Percentiles rank a stretch among this genome's conserved stretches.
Evolutionary conservation across 2,797 vertebrate genomes (phyloP).

Genomic region (Todus mexicanus): DNA sequence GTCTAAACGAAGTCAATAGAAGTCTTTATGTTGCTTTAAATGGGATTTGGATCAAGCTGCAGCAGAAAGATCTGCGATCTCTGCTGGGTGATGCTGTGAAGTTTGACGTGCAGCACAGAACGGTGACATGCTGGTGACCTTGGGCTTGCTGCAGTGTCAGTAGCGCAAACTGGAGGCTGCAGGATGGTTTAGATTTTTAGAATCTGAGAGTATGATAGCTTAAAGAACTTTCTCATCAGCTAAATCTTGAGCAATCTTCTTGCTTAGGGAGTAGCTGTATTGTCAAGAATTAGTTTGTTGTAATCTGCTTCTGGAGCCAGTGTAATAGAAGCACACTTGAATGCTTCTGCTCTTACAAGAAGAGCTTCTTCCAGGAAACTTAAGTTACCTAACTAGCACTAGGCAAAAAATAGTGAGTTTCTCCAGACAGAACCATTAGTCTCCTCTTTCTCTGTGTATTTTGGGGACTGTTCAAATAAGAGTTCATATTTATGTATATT

Average conservation of each 20-base stretch:
- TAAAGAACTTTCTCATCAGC: background rate
- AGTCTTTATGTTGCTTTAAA: constrained; percentile 4
- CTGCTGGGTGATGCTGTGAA: background rate
- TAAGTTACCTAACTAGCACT: background rate
- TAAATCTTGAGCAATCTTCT: background rate
- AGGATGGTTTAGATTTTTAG: background rate
- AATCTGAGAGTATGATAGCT: background rate
- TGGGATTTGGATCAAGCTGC: background rate
- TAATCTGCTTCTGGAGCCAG: background rate
- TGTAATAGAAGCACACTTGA: background rate
- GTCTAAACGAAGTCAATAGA: background rate
- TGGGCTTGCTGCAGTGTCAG: fast-evolving
- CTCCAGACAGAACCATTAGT: background rate
- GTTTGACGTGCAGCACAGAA: background rate
- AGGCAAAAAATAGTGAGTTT: background rate
- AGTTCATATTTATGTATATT: background rate
- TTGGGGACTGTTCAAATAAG: background rate
- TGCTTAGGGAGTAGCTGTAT: background rate
- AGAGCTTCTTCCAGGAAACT: background rate
- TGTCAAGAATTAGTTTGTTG: background rate
- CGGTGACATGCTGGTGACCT: fast-evolving
- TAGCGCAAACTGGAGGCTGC: fast-evolving
- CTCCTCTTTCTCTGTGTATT: background rate
- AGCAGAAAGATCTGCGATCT: background rate
- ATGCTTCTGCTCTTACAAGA: background rate